Evolutionary conservation across 2,888 invertebrate species (phyloP).

Genomic region (Mamestra brassicae): DNA sequence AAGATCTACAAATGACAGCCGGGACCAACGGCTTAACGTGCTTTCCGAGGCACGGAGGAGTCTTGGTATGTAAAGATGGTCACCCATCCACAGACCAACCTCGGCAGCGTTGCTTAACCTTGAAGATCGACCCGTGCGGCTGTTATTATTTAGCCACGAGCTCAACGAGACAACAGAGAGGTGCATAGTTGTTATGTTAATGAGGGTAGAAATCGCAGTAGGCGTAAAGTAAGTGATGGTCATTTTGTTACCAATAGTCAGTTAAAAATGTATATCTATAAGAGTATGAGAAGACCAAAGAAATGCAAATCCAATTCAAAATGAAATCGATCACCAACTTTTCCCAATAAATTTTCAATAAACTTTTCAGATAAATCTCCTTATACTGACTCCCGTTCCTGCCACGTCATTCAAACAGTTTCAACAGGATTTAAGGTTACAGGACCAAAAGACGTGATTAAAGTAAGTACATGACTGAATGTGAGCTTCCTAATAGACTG

Average conservation of each 20-base stretch:
- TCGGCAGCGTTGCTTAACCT: too few species aligned
- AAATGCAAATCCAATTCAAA: slow-evolving; percentile 10
- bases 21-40: too few species aligned
- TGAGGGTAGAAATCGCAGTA: too few species aligned
- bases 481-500: neutral
- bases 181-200: neutral
- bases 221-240: neutral
- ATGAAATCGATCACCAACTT: slow-evolving; percentile 25
- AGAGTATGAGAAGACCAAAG: neutral
- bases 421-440: neutral
- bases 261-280: neutral
- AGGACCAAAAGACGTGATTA: neutral
- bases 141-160: too few species aligned
- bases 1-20: too few species aligned
- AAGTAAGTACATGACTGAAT: neutral
- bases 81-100: too few species aligned
- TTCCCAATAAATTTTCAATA: slow-evolving; percentile 25
- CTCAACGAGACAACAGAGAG: neutral
- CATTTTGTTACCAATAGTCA: neutral
- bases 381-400: neutral
- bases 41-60: too few species aligned
- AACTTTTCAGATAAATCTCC: slow-evolving; percentile 33
- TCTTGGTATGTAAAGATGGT: too few species aligned
- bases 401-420: slow-evolving; percentile 21
- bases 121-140: too few species aligned